Percentiles rank a stretch among this genome's conserved stretches.
These are phyloP conservation scores for Adelosebastes latens DNA, from an alignment of 2,797 vertebrate species.

Conservation along the genomic window DNA sequence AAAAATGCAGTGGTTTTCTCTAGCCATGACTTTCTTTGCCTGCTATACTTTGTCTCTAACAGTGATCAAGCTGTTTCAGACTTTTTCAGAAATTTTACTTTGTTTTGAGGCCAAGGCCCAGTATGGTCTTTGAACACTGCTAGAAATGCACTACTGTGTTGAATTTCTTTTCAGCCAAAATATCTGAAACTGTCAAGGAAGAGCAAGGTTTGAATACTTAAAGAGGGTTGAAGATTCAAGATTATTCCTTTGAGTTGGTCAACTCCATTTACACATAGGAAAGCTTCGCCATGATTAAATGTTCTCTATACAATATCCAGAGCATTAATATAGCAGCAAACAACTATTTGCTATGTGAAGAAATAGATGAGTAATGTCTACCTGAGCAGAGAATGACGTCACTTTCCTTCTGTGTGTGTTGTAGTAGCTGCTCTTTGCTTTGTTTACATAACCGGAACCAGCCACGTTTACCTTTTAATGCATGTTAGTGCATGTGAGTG, in stretches of 20 bases:
- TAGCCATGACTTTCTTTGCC: background rate
- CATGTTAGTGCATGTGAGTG: background rate
- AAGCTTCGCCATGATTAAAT: background rate
- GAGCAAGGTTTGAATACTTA: background rate
- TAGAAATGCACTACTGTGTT: background rate
- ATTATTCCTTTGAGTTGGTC: background rate
- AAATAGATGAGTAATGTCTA: background rate
- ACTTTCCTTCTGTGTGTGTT: background rate
- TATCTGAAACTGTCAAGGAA: background rate
- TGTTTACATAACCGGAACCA: background rate
- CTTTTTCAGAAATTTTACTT: conserved; percentile 1
- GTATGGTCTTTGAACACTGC: background rate
- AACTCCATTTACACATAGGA: background rate
- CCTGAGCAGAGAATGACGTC: background rate
- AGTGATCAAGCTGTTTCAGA: conserved; percentile 13
- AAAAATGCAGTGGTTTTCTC: background rate
- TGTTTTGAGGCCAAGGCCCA: background rate
- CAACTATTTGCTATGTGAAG: background rate
- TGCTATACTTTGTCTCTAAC: background rate
- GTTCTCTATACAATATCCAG: background rate
- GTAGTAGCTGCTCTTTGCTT: background rate
- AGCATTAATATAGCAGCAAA: background rate
- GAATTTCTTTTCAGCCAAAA: conserved; percentile 4
- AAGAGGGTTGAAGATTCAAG: background rate
- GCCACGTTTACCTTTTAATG: background rate